Evolutionary conservation across 2,888 invertebrate species (phyloP).

Genomic region (Falcaria lacertinaria): DNA sequence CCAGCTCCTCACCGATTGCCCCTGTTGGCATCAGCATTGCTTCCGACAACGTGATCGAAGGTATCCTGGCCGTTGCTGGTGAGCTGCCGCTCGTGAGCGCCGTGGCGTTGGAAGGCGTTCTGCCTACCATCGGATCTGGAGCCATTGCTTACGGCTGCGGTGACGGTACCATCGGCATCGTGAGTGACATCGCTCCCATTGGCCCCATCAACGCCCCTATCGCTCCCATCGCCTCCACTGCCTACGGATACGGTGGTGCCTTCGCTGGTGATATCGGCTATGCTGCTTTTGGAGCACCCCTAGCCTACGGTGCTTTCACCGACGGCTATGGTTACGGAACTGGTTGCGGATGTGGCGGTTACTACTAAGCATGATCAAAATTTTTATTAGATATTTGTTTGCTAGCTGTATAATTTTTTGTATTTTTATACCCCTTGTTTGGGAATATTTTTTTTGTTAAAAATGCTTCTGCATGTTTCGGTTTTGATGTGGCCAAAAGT

Average conservation of each 20-base stretch:
- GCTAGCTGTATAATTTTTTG: no score
- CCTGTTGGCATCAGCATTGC: conserved; percentile 36
- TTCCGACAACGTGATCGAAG: conserved; percentile 43
- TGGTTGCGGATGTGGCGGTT: conserved; percentile 18
- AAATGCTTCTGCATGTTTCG: no score
- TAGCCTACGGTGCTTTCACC: background rate
- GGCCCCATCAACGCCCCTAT: background rate
- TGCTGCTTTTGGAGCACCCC: no score
- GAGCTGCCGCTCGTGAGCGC: conserved; percentile 38
- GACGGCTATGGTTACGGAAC: background rate
- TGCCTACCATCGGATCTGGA: conserved; percentile 30
- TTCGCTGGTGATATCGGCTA: background rate
- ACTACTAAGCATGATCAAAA: background rate
- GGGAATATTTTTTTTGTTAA: no score
- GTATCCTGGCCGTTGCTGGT: conserved; percentile 28
- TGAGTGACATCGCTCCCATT: background rate
- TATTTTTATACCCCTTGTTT: no score
- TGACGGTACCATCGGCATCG: conserved; percentile 18
- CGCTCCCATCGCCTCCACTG: background rate
- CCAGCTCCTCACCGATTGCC: conserved; percentile 26
- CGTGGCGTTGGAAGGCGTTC: conserved; percentile 31
- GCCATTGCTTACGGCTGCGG: conserved; percentile 30
- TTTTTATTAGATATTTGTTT: no score
- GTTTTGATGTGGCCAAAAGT: no score
- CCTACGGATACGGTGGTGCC: background rate